Evolutionary conservation across 2,797 vertebrate species (phyloP), one percentile per base, ranked within the genome.

Genomic region (Carcharodon carcharias): DNA sequence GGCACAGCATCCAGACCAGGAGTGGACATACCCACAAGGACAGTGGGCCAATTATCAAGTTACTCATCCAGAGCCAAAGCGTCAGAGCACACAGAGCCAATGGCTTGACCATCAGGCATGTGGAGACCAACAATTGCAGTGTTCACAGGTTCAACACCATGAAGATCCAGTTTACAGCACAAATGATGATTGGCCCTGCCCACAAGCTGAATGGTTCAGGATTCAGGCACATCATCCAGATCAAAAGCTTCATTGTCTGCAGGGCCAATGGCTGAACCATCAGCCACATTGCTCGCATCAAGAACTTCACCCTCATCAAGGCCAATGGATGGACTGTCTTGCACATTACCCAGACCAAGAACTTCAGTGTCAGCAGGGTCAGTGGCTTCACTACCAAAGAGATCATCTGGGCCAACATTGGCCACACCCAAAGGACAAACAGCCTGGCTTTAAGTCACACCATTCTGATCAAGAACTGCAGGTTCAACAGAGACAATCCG

Each of bases 31-130:
- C 50, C 54, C 87, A 54, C 87, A 54, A 56, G 26, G 54, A 12
- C 87, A 54, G 9, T 56, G 56, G 87, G 87, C 11, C 23, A 11
- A 58, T 14, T 56, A 35, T 35, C 87, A 35, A 31, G 54, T 28
- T 31, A 56, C 26, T 2, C 87, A 58, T 4, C 14, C 58, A 6
- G 58, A 58, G 31, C 1, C 88, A 28, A 58, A 61, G 6, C 14
- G 5, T 18, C 31, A 91, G 56, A 31, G 21, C n/a, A 14, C 14
- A 3, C n/a, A 12, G n/a, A 65, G n/a, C n/a, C 91, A 40, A 21
- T 93, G 91, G 61, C 91, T 93, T 4, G 91, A 93, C 63, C 91
- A 67, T 6, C 91, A 45, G 63, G 91, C 91, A 1, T 93, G 91
- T n/a, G 91, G 91, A 16, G 91, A 93, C 63, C 91, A 45, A 4